These are phyloP conservation scores for Ectobius pallidus DNA, from an alignment of 2,888 invertebrate genomes.

Conservation along the genomic window DNA sequence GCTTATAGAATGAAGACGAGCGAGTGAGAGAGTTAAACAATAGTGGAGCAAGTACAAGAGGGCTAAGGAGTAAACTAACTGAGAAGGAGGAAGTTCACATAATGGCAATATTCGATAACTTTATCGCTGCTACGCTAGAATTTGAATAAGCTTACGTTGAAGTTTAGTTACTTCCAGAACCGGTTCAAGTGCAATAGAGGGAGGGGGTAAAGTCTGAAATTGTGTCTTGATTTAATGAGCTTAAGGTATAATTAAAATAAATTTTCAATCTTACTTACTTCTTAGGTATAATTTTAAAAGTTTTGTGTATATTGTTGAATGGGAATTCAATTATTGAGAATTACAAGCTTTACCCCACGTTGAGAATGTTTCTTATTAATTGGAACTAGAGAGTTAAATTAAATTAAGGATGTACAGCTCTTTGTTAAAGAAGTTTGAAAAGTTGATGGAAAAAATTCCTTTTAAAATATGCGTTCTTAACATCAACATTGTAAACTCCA, in stretches of 20 bases:
- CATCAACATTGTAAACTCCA: too few species aligned
- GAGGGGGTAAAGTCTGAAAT: not conserved
- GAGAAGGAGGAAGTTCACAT: constrained; percentile 3
- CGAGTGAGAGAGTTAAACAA: not conserved
- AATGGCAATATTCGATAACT: constrained; percentile 19
- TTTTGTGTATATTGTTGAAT: too few species aligned
- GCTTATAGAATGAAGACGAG: not conserved
- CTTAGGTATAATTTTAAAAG: too few species aligned
- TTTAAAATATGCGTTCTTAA: too few species aligned
- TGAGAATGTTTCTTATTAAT: not conserved
- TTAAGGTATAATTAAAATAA: not conserved
- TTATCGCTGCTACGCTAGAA: not conserved
- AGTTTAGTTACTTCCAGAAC: not conserved
- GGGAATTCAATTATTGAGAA: not conserved
- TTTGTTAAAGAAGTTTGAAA: too few species aligned
- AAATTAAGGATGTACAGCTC: too few species aligned
- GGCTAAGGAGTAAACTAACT: not conserved
- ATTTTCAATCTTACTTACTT: not conserved
- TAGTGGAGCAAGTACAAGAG: not conserved
- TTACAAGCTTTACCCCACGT: not conserved
- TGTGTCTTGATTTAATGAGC: constrained; percentile 1
- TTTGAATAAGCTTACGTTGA: not conserved
- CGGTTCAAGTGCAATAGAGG: not conserved
- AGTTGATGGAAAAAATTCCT: too few species aligned
- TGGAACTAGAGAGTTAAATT: too few species aligned